Evolutionary conservation across 2,797 vertebrate genomes (phyloP).

Genomic region (Silurus lanzhouensis): DNA sequence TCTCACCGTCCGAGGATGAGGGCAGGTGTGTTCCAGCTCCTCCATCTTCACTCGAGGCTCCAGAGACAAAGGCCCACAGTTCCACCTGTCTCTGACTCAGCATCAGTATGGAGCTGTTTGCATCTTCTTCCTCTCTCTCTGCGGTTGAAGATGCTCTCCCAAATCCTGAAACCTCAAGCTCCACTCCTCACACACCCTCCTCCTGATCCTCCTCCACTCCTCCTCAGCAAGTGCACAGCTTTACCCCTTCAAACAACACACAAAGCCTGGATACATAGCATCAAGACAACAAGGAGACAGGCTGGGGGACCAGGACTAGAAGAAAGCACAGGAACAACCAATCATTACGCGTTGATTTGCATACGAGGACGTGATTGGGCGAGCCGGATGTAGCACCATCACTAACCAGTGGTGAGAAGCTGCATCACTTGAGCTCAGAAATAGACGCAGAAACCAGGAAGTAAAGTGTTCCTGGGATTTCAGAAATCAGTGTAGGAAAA

Average conservation of each 20-base stretch:
- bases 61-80: constrained; percentile 81
- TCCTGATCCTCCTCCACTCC: constrained; percentile 38
- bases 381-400: constrained; percentile 74
- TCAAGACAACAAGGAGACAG: constrained; percentile 78
- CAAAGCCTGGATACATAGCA: constrained; percentile 51
- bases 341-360: constrained; percentile 73
- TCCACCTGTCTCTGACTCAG: constrained; percentile 94
- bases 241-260: not conserved
- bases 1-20: constrained; percentile 94
- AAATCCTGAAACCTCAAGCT: constrained; percentile 66
- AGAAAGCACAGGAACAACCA: constrained; percentile 59
- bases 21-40: constrained; percentile 97
- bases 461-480: too few relatives aligned
- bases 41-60: constrained; percentile 91
- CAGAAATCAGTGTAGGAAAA: not conserved
- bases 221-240: not conserved
- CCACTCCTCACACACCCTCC: constrained; percentile 39
- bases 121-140: constrained; percentile 78
- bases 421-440: not conserved
- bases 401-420: constrained; percentile 53
- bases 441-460: not conserved
- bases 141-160: constrained; percentile 65
- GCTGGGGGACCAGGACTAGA: constrained; percentile 37
- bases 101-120: constrained; percentile 86
- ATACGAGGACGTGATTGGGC: constrained; percentile 78